phyloP scores from a whole-genome alignment of 2,113 vertebrate species.

The Sturnira hondurensis region DNA sequence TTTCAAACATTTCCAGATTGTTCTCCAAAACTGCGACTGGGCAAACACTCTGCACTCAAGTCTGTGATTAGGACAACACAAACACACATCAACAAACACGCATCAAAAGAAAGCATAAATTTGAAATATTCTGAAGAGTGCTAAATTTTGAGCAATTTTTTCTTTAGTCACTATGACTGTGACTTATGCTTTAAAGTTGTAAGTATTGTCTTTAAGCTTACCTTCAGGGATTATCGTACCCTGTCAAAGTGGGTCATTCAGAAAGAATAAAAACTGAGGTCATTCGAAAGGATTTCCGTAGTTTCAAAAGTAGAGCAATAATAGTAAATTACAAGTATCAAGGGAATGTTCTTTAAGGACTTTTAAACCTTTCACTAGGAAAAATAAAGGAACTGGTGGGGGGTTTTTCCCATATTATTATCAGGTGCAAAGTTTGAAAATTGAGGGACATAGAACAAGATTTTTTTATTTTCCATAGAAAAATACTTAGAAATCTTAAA shows the following conservation, averaged over 20 bases:
- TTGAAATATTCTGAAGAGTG: neutral
- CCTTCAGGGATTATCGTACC: constrained; percentile 1
- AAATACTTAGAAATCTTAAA: constrained; percentile 7
- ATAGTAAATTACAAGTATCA: constrained; percentile 60
- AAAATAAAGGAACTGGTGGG: constrained; percentile 52
- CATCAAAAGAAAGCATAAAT: neutral
- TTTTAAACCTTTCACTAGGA: constrained; percentile 37
- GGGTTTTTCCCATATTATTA: neutral
- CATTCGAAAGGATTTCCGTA: constrained; percentile 60
- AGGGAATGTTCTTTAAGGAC: constrained; percentile 21
- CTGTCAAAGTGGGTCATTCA: constrained; percentile 43
- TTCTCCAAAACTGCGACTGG: constrained; percentile 25
- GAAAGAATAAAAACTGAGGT: constrained; percentile 60
- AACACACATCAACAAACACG: neutral
- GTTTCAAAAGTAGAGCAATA: constrained; percentile 59
- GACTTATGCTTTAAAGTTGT: neutral
- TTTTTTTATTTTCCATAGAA: constrained; percentile 6
- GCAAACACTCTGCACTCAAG: neutral
- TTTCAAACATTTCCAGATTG: constrained; percentile 73
- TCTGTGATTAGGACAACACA: constrained; percentile 23
- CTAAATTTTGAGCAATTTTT: neutral
- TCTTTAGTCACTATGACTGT: neutral
- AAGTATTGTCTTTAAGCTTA: constrained; percentile 30
- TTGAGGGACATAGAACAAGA: neutral
- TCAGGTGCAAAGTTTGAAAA: constrained; percentile 38